phyloP scores from a whole-genome alignment of 2,888 invertebrate genomes.

The Thereva unica region DNA sequence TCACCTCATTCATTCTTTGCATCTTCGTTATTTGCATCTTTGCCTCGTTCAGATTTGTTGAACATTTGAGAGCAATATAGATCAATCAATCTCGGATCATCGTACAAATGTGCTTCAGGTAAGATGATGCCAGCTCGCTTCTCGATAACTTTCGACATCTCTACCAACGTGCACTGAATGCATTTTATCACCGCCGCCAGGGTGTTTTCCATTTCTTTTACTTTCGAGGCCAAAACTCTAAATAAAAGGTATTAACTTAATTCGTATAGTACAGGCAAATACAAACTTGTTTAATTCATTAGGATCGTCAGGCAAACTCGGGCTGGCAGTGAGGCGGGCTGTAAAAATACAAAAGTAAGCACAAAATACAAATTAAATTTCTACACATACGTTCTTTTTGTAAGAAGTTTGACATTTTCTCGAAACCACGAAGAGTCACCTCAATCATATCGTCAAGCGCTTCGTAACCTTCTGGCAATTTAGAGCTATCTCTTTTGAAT shows the following conservation, averaged over 20 bases:
- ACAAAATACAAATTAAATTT: neutral
- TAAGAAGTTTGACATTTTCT: neutral
- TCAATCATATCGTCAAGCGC: slow-evolving; percentile 11
- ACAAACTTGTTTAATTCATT: slow-evolving; percentile 8
- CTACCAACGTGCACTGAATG: slow-evolving; percentile 1
- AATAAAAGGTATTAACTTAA: neutral
- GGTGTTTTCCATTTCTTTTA: slow-evolving; percentile 6
- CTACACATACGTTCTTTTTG: neutral
- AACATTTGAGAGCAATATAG: neutral
- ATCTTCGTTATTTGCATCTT: neutral
- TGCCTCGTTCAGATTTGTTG: neutral
- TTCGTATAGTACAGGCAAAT: too few species aligned
- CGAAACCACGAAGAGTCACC: slow-evolving; percentile 1
- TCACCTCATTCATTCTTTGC: neutral
- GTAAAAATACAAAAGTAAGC: neutral
- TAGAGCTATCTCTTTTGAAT: neutral
- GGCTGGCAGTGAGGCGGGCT: neutral
- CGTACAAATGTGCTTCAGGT: neutral
- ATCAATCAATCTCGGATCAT: neutral
- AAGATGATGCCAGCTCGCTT: neutral
- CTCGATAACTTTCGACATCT: neutral
- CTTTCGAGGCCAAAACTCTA: neutral
- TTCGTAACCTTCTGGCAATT: neutral
- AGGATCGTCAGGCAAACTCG: neutral
- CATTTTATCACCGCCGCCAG: slow-evolving; percentile 2